Base-by-base conservation (phyloP, 2,888 invertebrate genomes). In the Ethmia dodecea region DNA sequence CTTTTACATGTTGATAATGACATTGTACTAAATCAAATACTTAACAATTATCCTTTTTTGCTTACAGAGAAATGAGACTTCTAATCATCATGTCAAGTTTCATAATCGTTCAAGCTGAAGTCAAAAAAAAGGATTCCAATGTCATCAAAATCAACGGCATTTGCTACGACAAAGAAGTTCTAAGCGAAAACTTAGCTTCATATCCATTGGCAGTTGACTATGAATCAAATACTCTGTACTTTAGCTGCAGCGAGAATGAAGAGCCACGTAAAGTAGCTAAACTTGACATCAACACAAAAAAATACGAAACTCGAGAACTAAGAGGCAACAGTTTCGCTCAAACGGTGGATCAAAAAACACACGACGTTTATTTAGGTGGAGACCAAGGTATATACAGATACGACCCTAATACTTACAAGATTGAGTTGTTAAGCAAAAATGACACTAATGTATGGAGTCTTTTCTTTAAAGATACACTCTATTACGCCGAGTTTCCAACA, bases 361-460 rank as follows among this genome's bases (percentile, higher is more conserved):
- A 75, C 9, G 60, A 62, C 1, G 55, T 72, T 2, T 81, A 75
- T 15, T 69, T 81, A 12, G 81, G 80, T 12, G 69, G 70, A 0
- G 63, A 61, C n/a, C 56, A 74, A 16, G 80, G 81, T 0, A 60
- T 81, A 12, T 81, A 73, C 38, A 78, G 71, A 53, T 79, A 76
- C 29, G 56, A 75, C 27, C 52, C 55, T 1, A 55, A 44, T 6
- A 55, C 44, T 0, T 63, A 79, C 37, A 60, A 58, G 47, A 62
- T 65, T 5, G 64, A 68, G 40, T 43, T 61, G 0, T 33, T 65
- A 5, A 67, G 57, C 2, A 65, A 52, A 13, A 59, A 49, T 29
- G 71, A 54, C 1, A 52, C 41, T 0, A 56, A 75, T 31, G 62
- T 79, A 16, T 80, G 81, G 80, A 52, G 44, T n/a, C 18, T 80